Evolutionary conservation across 2,888 invertebrate species (phyloP).

Genomic region (Sarcophaga caerulescens): DNA sequence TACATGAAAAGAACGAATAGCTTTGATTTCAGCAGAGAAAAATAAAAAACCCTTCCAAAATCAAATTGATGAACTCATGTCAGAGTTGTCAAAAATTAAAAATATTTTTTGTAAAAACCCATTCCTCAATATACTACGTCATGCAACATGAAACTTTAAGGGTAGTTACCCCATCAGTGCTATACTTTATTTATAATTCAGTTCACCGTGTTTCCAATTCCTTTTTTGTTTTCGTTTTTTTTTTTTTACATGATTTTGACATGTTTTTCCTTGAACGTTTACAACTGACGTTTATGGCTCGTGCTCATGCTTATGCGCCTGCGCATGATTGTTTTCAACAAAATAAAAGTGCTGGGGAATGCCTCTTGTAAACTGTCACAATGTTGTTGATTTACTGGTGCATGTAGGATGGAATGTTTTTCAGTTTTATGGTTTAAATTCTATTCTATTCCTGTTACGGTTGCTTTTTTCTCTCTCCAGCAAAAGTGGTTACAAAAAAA

Average conservation of each 20-base stretch:
- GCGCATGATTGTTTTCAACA: slow-evolving; percentile 19
- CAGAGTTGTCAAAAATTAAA: slow-evolving; percentile 65
- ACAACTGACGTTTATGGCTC: slow-evolving; percentile 6
- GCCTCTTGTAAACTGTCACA: slow-evolving; percentile 65
- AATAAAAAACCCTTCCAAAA: not conserved
- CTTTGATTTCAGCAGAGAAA: not conserved
- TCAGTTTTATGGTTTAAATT: not conserved
- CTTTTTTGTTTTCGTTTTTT: not conserved
- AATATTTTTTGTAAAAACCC: slow-evolving; percentile 24
- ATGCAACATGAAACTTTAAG: slow-evolving; percentile 19
- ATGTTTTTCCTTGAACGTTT: not conserved
- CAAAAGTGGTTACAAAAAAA: slow-evolving; percentile 13
- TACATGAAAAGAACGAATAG: not conserved
- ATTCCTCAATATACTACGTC: no score
- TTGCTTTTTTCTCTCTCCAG: slow-evolving; percentile 13
- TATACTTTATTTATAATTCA: not conserved
- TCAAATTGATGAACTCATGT: slow-evolving; percentile 76
- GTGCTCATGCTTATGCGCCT: slow-evolving; percentile 43
- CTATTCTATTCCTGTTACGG: slow-evolving; percentile 4
- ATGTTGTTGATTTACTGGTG: slow-evolving; percentile 48
- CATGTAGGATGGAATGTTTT: slow-evolving; percentile 45
- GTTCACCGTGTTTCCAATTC: not conserved
- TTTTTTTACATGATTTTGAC: slow-evolving; percentile 24
- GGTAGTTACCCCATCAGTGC: not conserved
- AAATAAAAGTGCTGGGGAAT: not conserved